Conservation (phyloP, 2,113 vertebrate genomes). For the Anser brachyrhynchus region DNA sequence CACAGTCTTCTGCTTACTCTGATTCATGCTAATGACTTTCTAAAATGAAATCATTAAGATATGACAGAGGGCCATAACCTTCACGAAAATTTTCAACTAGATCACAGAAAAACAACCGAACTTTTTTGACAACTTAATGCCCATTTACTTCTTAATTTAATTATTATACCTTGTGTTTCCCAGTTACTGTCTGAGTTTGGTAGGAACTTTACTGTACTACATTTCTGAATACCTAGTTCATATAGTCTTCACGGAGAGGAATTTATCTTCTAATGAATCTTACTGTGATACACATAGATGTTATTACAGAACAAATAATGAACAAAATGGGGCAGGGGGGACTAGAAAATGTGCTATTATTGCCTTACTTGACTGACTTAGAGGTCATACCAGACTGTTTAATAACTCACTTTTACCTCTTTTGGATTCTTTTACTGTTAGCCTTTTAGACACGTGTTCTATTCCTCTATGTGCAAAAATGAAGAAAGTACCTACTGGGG, state of each 20-base stretch:
- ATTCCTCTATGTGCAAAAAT: not conserved
- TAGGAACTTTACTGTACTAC: not conserved
- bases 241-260: not conserved
- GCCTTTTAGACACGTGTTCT: not conserved
- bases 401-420: not conserved
- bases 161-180: not conserved
- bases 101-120: not conserved
- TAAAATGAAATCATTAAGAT: not conserved
- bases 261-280: not conserved
- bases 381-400: not conserved
- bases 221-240: not conserved
- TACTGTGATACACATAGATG: not conserved
- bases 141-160: not conserved
- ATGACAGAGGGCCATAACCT: not conserved
- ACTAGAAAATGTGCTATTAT: not conserved
- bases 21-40: not conserved
- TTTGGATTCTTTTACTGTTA: not conserved
- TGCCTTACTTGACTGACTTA: not conserved
- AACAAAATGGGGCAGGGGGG: not conserved
- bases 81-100: not conserved
- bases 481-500: not conserved
- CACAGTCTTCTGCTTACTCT: not conserved
- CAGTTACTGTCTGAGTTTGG: not conserved
- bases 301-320: not conserved
- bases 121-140: not conserved